Evolutionary conservation across 2,888 invertebrate genomes (phyloP), one percentile per base, ranked within the genome.

Genomic region (Eucriotettix oculatus): DNA sequence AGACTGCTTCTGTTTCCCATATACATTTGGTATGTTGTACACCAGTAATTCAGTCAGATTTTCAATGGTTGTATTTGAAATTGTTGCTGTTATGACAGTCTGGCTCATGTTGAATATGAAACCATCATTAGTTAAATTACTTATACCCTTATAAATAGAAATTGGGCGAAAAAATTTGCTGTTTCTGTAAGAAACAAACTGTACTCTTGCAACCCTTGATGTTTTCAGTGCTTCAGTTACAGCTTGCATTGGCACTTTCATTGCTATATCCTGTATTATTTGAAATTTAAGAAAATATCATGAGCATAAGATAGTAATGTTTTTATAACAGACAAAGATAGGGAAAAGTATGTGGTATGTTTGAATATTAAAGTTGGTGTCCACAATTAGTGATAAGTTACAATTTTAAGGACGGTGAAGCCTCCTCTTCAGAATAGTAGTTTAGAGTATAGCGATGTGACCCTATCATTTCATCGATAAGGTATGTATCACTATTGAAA

Each of bases 11-110:
- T 62, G 57, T 43, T 65, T 60, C 1, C 60, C 56, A 12, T 61
- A 57, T 1, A 56, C 41, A 40, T 63, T 62, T 9, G 66, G 66
- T 54, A 68, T 7, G 7, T 7, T 29, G 29, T 29, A 29, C 29
- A 29, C 29, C 2, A 29, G 29, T 29, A 29, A 29, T 17, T 66
- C 61, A 10, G 64, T 64, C 40, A 70, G 59, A 59, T 69, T 66
- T 42, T 61, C 52, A 11, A 63, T 58, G 2, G 43, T 61, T 11
- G 52, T 52, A 41, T 61, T 61, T 29, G 58, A 52, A n/a, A 63
- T 55, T 10, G 58, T 42, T 29, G 61, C 63, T 12, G 58, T 54
- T 41, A 63, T 57, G 11, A 63, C 61, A 41, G 42, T 54, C 42
- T 61, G 61, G 12, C 56, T 43, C 48, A 53, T 16, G 42, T 16